Evolutionary conservation across 2,113 vertebrate genomes (phyloP), one percentile per base, ranked within the genome.

Genomic region (Melanerpes formicivorus): DNA sequence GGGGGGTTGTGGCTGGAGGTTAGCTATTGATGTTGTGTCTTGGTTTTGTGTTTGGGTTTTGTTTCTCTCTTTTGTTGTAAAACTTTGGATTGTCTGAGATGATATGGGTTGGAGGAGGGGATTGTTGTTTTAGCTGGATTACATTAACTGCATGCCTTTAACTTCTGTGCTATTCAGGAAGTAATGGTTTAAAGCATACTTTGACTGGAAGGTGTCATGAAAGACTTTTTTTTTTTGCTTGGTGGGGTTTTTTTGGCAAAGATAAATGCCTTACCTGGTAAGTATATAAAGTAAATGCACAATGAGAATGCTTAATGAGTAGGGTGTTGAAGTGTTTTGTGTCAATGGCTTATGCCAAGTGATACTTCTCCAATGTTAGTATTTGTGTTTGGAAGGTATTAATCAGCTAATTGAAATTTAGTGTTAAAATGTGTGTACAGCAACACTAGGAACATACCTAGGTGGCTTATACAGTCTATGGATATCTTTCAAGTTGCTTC

Each of bases 231-330:
- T n/a, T 44, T 88, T 46, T 77, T 56, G n/a, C 58, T 29, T 55
- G 26, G 40, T 40, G 40, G 40, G 27, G 15, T 55, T 82, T 74
- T 90, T 90, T 80, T 83, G 64, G 30, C 56, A 93, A 89, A 88
- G 72, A 52, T 82, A 82, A 89, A 89, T 94, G 32, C 66, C 32
- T 83, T 72, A 95, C 76, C 65, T 95, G 91, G 92, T 95, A 86
- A 93, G 95, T 96, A 94, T 93, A 6, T 76, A 32, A 84, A 80
- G 65, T 75, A 67, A 84, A 80, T 83, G 10, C 11, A 12, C 85
- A 81, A 84, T 71, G 27, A 72, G 21, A 87, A 66, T 77, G 32
- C 25, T 80, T 89, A 87, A 87, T 67, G 7, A 66, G 27, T 55
- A 89, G 69, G 48, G 6, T 67, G 52, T 80, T 58, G 63, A 82